Evolutionary conservation across 37 sponge, comb jelly and placozoan genomes (phyloP).

Genomic region (Tethya wilhelma): DNA sequence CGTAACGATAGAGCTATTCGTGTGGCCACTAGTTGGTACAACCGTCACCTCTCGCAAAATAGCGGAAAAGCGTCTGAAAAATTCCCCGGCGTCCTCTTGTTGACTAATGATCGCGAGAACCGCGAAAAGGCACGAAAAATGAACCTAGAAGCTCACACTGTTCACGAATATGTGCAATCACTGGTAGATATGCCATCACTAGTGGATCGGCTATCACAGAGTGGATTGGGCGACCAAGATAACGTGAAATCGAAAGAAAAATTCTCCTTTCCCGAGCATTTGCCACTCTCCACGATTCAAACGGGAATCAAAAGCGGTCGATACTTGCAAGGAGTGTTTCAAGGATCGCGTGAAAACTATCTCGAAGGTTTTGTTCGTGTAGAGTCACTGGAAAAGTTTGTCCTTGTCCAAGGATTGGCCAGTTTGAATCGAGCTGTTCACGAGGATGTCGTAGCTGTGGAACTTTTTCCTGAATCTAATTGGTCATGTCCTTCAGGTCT

Average conservation of each 20-base stretch:
- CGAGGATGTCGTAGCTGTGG: constrained; percentile 90
- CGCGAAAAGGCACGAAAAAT: constrained; percentile 57
- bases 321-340: constrained; percentile 80
- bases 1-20: constrained; percentile 94
- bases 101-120: constrained; percentile 91
- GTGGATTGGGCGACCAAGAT: constrained; percentile 2
- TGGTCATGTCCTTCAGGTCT: constrained; percentile 83
- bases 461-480: constrained; percentile 80
- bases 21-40: constrained; percentile 75
- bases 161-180: constrained; percentile 79
- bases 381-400: constrained; percentile 50
- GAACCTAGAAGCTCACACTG: constrained; percentile 64
- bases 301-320: constrained; percentile 78
- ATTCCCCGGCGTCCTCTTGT: constrained; percentile 57
- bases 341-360: constrained; percentile 86
- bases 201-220: constrained; percentile 71
- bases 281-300: constrained; percentile 69
- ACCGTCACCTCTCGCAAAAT: constrained; percentile 55
- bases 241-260: constrained; percentile 17
- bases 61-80: background rate
- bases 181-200: constrained; percentile 63
- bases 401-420: constrained; percentile 76
- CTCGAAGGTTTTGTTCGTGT: constrained; percentile 79
- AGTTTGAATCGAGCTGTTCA: constrained; percentile 93
- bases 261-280: constrained; percentile 78